These are phyloP conservation scores for Synodontis membranacea DNA, from an alignment of 2,113 vertebrate genomes.

Conservation along the genomic window DNA sequence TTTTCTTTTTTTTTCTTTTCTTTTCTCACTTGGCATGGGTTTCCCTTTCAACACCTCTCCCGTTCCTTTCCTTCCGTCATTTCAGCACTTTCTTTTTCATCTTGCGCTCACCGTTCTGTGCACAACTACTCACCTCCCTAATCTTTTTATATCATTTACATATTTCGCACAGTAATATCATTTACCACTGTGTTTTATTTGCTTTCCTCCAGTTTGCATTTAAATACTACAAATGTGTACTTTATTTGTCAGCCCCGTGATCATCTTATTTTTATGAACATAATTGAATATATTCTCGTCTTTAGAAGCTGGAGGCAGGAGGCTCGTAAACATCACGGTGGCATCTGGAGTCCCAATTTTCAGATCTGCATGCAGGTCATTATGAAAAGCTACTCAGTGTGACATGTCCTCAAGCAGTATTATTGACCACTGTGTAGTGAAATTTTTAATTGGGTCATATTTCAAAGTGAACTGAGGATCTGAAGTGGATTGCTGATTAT, in stretches of 20 bases:
- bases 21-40: not conserved
- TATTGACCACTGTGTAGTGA: constrained; percentile 30
- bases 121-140: constrained; percentile 67
- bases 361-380: constrained; percentile 53
- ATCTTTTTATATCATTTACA: constrained; percentile 73
- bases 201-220: constrained; percentile 65
- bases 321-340: constrained; percentile 61
- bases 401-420: constrained; percentile 50
- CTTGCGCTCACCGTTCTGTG: constrained; percentile 46
- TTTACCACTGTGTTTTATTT: constrained; percentile 48
- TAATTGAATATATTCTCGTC: constrained; percentile 74
- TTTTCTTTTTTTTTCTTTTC: not conserved
- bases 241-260: constrained; percentile 72
- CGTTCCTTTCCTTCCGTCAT: not conserved
- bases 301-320: constrained; percentile 71
- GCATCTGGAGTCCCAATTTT: constrained; percentile 74
- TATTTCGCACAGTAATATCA: constrained; percentile 69
- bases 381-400: constrained; percentile 31
- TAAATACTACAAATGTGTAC: constrained; percentile 78
- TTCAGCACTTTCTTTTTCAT: constrained; percentile 33
- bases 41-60: not conserved
- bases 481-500: not conserved
- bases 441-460: constrained; percentile 30
- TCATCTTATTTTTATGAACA: constrained; percentile 72
- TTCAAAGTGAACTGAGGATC: constrained; percentile 23